These are phyloP conservation scores for Sialia sialis DNA, from an alignment of 2,113 vertebrate genomes.

Conservation along the genomic window DNA sequence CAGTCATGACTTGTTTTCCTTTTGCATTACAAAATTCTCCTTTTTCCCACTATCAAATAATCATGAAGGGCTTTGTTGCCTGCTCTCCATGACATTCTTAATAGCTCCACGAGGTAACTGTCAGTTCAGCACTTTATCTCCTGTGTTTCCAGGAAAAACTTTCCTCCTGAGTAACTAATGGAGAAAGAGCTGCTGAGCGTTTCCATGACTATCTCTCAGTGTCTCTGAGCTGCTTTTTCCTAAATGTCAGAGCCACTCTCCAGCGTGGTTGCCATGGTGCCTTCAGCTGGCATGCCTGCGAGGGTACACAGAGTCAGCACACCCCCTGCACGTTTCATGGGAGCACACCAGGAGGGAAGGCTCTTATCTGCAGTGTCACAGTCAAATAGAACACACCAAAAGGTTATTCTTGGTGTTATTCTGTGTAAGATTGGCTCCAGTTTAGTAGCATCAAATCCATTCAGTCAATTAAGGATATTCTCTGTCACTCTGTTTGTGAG, in stretches of 20 bases:
- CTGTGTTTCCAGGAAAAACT: background rate
- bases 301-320: background rate
- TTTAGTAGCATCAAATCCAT: background rate
- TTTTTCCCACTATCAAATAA: background rate
- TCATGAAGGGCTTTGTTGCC: background rate
- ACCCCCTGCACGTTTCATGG: background rate
- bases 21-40: background rate
- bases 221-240: background rate
- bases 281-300: background rate
- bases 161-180: background rate
- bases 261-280: conserved; percentile 24
- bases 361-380: background rate
- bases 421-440: background rate
- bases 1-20: background rate
- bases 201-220: background rate
- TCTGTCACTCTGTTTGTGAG: background rate
- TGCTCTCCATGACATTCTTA: background rate
- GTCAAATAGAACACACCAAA: background rate
- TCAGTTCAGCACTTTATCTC: background rate
- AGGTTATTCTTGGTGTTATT: background rate
- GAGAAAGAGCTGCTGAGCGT: background rate
- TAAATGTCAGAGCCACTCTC: conserved; percentile 23
- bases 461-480: background rate
- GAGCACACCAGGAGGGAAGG: background rate
- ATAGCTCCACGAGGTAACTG: background rate